These are phyloP conservation scores for Trachemys scripta DNA, from an alignment of 2,113 vertebrate genomes.

Conservation along the genomic window DNA sequence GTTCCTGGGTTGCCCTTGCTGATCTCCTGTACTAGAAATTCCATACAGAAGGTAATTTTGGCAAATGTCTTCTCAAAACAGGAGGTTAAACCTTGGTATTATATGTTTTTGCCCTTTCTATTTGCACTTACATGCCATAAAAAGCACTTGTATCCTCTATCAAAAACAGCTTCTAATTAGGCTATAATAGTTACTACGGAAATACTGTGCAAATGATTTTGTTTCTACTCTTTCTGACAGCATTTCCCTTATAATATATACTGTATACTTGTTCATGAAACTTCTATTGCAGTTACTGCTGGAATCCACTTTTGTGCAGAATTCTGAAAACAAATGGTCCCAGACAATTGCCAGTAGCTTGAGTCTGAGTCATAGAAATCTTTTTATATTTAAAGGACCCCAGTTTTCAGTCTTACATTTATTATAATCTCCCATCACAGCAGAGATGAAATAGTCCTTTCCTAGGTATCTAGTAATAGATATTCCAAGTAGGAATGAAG, in stretches of 20 bases:
- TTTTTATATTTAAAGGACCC: not conserved
- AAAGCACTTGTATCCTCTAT: not conserved
- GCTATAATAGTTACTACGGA: not conserved
- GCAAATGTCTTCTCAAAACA: not conserved
- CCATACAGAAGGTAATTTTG: not conserved
- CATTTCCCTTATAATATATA: not conserved
- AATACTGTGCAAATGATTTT: not conserved
- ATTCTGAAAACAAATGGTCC: not conserved
- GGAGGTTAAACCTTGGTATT: not conserved
- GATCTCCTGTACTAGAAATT: not conserved
- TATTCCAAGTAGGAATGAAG: conserved; percentile 16
- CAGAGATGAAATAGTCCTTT: conserved; percentile 37
- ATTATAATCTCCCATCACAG: conserved; percentile 42
- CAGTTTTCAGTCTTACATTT: not conserved
- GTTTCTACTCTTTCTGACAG: not conserved
- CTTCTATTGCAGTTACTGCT: not conserved
- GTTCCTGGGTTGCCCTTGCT: not conserved
- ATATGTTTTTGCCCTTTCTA: not conserved
- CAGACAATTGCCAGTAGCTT: not conserved
- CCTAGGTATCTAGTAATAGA: conserved; percentile 37
- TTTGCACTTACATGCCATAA: not conserved
- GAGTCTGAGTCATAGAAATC: not conserved
- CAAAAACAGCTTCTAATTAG: not conserved
- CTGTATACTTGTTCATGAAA: not conserved
- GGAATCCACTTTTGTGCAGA: not conserved